Percentiles rank a stretch among this genome's conserved stretches.
These are phyloP conservation scores for Aradus depressus DNA, from an alignment of 2,888 invertebrate species.

Conservation along the genomic window DNA sequence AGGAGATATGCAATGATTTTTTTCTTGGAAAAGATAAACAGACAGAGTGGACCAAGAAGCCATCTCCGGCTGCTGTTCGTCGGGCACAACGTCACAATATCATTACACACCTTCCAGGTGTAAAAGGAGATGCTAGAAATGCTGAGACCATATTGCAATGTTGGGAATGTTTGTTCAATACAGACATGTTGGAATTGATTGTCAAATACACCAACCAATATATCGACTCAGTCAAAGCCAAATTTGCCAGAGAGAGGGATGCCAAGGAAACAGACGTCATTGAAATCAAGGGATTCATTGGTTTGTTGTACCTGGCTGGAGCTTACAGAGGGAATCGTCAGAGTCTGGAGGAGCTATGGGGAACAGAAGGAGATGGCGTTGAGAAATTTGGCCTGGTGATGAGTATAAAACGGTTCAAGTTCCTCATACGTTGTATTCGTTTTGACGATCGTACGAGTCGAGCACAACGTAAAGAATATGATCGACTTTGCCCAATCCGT, in stretches of 20 bases:
- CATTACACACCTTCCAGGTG: slow-evolving; percentile 26
- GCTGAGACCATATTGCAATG: slow-evolving; percentile 27
- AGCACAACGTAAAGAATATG: background rate
- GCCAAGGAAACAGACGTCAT: slow-evolving; percentile 25
- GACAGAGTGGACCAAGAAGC: slow-evolving; percentile 26
- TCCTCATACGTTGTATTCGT: background rate
- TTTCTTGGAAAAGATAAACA: slow-evolving; percentile 23
- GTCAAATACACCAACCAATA: slow-evolving; percentile 30
- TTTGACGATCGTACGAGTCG: slow-evolving; percentile 6
- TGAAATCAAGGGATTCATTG: slow-evolving; percentile 32
- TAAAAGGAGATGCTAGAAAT: slow-evolving; percentile 25
- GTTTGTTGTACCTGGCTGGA: slow-evolving; percentile 33
- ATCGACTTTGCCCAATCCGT: too few species aligned
- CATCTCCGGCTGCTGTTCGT: slow-evolving; percentile 17
- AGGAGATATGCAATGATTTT: background rate
- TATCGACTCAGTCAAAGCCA: slow-evolving; percentile 25
- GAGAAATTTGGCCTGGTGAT: slow-evolving; percentile 32
- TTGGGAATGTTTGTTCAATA: slow-evolving; percentile 28
- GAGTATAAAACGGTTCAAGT: slow-evolving; percentile 31
- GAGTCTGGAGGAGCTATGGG: slow-evolving; percentile 31
- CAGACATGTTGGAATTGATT: slow-evolving; percentile 28
- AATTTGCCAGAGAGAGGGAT: slow-evolving; percentile 27
- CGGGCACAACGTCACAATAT: slow-evolving; percentile 17
- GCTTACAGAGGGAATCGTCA: slow-evolving; percentile 28
- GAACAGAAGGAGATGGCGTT: slow-evolving; percentile 30